Evolutionary conservation across 2,113 vertebrate genomes (phyloP), one percentile per base, ranked within the genome.

Genomic region (Nettapus auritus): DNA sequence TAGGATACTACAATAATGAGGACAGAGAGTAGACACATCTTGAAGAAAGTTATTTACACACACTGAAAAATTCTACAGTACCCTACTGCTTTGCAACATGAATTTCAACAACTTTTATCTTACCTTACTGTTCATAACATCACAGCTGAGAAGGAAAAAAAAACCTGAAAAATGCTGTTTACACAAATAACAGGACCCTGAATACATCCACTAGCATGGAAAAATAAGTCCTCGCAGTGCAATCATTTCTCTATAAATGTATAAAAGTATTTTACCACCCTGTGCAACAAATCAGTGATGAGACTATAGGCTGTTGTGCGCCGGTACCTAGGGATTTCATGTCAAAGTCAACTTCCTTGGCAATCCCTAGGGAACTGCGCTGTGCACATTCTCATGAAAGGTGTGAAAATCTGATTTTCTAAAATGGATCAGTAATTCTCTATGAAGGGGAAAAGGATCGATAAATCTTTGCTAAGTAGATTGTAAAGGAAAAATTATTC

Each of bases 381-480:
- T 97, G 97, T 98, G 98, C 98, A 98, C 98, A 98, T 98, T 99
- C 98, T 98, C 98, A 96, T 98, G 98, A 98, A 99, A 99, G 99
- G 99, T 99, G 99, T 99, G 98, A 99, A 99, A 99, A 99, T 99
- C 98, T 99, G 99, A 99, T 99, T 99, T 99, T 99, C 99, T 99
- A 99, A 99, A 99, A 99, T 99, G 99, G 99, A 99, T 99, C 98
- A 98, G 98, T 99, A 99, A 99, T 99, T 99, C 98, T 99, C 98
- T 98, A 99, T 98, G 99, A 99, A 99, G 98, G 98, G 98, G 98
- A 97, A 98, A 98, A 96, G 97, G 98, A 99, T 99, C 99, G 94
- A 99, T 99, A 99, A 99, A 99, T 99, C 99, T 99, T 99, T 99
- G 98, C 99, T 99, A 99, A 99, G 98, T 99, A 99, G 99, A 99